Evolutionary conservation across 2,888 invertebrate genomes (phyloP).

Genomic region (Chironomus tentans): DNA sequence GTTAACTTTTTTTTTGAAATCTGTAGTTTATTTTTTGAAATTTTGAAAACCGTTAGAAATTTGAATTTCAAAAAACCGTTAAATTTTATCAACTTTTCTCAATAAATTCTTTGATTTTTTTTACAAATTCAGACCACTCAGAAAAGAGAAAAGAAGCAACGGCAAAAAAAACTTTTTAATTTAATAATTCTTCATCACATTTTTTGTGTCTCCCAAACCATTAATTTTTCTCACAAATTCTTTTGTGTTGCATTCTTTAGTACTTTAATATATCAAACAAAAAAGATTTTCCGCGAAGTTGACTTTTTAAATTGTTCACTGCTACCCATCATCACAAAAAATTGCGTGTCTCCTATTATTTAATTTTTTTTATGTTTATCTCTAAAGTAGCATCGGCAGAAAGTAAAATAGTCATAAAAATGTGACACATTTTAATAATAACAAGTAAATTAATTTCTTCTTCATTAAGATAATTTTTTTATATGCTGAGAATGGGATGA

Average conservation of each 20-base stretch:
- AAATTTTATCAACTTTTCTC: background rate
- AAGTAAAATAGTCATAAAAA: background rate
- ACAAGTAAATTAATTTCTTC: too few relatives aligned
- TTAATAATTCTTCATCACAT: background rate
- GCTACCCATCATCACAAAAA: background rate
- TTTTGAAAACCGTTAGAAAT: too few relatives aligned
- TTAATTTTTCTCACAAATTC: constrained; percentile 12
- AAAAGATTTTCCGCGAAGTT: constrained; percentile 12
- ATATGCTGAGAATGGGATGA: background rate
- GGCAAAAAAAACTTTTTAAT: background rate
- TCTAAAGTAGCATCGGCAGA: background rate
- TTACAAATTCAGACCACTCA: too few relatives aligned
- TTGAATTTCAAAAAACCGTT: background rate
- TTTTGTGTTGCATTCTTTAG: background rate
- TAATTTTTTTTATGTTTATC: background rate
- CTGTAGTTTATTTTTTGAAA: too few relatives aligned
- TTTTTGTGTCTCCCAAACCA: background rate
- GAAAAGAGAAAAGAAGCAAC: background rate
- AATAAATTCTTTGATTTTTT: too few relatives aligned
- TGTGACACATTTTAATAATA: background rate
- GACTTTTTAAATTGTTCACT: background rate
- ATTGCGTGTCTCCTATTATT: background rate
- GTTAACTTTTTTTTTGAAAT: too few relatives aligned
- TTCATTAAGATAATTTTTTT: too few relatives aligned
- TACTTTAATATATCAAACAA: background rate